Base-by-base conservation (phyloP, 1,140 invertebrate genomes). In the Lucilia sericata region DNA sequence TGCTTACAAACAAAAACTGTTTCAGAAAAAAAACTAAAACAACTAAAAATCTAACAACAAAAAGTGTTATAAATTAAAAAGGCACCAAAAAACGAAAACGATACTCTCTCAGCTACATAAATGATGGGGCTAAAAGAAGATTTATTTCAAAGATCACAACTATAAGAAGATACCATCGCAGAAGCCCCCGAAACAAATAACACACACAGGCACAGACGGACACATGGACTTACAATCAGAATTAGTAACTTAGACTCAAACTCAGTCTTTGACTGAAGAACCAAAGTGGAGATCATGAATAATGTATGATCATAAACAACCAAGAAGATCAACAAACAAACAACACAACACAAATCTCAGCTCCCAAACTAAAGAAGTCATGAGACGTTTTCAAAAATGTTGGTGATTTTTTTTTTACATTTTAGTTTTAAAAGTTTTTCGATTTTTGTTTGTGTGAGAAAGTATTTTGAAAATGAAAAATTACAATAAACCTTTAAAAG, bases 251-350 rank as follows among this genome's bases (percentile, higher is more conserved):
- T 55, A n/a, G 51, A 55, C 1, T 55, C 51, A 7, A 49, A 30
- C 1, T 30, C 42, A 42, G 34, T 4, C 30, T 75, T 25, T 75
- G 17, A 14, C 74, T 34, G 25, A 75, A 30, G 21, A 34, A 75
- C 36, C 74, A 76, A 21, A 76, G n/a, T 30, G 30, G 21, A 76
- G 30, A 42, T 76, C 74, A 76, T 76, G 74, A 76, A 76, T 76
- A 76, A 76, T 76, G 74, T 76, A 76, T 76, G 74, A 76, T 21
- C 74, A 42, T 74, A 30, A 34, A 74, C 21, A 21, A 74, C 74
- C 8, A 74, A 74, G 21, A 74, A 74, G 74, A 30, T 2, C 25
- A 74, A 74, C n/a, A 19, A 74, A 21, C 9, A 74, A 74, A 10
- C 21, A 30, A 74, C 3, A 74, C 25, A 30, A 30, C 25, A 74